Conservation (phyloP, 2,113 vertebrate genomes). For the Bagarius yarrelli region DNA sequence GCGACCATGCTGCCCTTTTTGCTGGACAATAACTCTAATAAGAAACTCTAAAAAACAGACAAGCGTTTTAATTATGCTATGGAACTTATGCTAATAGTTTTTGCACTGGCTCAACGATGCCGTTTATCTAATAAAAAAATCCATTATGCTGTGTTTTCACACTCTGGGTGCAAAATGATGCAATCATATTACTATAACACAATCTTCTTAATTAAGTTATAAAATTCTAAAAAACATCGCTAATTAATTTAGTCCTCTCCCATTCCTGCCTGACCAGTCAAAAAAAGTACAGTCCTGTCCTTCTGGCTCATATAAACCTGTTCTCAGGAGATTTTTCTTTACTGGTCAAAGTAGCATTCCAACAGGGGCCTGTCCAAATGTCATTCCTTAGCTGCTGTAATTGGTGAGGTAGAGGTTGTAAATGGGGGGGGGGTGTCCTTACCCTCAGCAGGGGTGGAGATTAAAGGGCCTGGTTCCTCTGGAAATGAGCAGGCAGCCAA, state of each 20-base stretch:
- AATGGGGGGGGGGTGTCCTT: conserved; percentile 60
- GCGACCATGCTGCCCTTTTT: no score
- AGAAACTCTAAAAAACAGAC: no score
- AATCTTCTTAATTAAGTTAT: conserved; percentile 10
- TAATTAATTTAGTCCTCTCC: conserved; percentile 8
- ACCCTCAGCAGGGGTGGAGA: conserved; percentile 75
- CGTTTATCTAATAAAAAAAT: conserved; percentile 16
- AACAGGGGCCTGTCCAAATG: conserved; percentile 36
- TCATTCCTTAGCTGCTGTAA: conserved; percentile 21
- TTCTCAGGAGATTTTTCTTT: conserved; percentile 50
- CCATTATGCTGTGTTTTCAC: conserved; percentile 16
- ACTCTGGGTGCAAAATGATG: background rate
- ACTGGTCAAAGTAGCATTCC: conserved; percentile 21
- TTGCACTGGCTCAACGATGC: background rate
- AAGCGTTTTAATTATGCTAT: conserved; percentile 5
- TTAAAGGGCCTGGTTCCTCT: conserved; percentile 76
- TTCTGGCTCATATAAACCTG: conserved; percentile 24
- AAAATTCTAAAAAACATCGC: background rate
- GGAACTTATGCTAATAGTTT: background rate
- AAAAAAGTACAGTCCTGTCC: conserved; percentile 13
- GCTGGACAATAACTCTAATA: no score
- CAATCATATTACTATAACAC: background rate
- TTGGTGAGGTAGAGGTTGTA: background rate
- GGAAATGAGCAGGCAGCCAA: conserved; percentile 75
- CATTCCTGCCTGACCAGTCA: conserved; percentile 9